A percentile compares a stretch with the other conserved stretches of the same genome.
Conservation (phyloP, 1,140 invertebrate species). For the Panagrolaimus sp. region DNA sequence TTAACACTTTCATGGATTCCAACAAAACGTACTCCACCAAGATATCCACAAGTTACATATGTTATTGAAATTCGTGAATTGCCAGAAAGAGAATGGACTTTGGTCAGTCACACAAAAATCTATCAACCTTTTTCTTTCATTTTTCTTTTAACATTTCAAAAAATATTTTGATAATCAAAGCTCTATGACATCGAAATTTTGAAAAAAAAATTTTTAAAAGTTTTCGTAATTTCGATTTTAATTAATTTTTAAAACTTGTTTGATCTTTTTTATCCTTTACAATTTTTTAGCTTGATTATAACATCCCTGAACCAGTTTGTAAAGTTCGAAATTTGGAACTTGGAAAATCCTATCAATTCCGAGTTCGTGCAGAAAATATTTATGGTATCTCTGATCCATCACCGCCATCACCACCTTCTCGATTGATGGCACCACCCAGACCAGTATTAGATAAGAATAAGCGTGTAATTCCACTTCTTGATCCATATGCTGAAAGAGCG, state of each 20-base stretch:
- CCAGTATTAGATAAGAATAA: constrained; percentile 55
- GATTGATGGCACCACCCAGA: constrained; percentile 54
- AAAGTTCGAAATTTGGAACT: constrained; percentile 57
- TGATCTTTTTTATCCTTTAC: background rate
- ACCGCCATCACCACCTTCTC: constrained; percentile 54
- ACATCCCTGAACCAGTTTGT: constrained; percentile 57
- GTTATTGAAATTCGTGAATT: constrained; percentile 58
- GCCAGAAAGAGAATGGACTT: constrained; percentile 56
- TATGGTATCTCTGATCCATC: constrained; percentile 93
- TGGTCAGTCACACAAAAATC: constrained; percentile 27
- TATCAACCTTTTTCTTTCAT: too few species aligned
- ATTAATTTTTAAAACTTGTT: background rate
- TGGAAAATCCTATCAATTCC: constrained; percentile 64
- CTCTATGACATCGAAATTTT: too few species aligned
- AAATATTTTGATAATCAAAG: too few species aligned
- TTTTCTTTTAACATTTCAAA: too few species aligned
- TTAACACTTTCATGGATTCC: constrained; percentile 58
- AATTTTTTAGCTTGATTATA: constrained; percentile 53
- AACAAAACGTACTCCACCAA: constrained; percentile 49
- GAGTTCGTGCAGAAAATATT: constrained; percentile 87
- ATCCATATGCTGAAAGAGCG: constrained; percentile 55
- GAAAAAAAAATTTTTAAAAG: background rate
- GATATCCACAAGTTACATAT: constrained; percentile 58
- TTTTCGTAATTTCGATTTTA: background rate
- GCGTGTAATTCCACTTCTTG: constrained; percentile 54